Evolutionary conservation across 37 sponge, comb jelly and placozoan genomes (phyloP), one percentile per base, ranked within the genome.

Genomic region (Spongilla lacustris): DNA sequence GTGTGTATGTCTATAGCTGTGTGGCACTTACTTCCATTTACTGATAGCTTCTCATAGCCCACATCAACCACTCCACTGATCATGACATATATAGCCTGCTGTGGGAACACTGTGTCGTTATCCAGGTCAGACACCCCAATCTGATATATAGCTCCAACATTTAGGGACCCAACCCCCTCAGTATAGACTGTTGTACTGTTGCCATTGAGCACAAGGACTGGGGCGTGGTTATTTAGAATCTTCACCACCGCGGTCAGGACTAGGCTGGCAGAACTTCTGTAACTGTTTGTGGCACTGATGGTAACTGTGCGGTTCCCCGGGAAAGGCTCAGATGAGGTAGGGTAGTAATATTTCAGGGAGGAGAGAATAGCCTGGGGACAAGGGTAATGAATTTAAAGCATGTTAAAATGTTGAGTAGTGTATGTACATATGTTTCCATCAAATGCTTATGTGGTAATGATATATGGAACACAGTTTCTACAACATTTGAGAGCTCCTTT

Each of bases 181-280:
- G 25, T 76, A 37, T 74, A 93, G 19, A 28, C 34, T 17, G 67
- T 74, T n/a, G 58, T 67, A 21, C 27, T 35, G 32, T 13, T 69
- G 9, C 90, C 90, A 72, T 5, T 49, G 31, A 93, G 49, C 22
- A 69, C 17, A 2, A 93, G 71, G 29, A 41, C 26, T n/a, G 93
- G 93, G 26, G 90, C 26, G 28, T 89, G 81, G 68, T 93, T 72
- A 68, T 93, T 93, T 70, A 93, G 32, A 24, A 50, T 71, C 23
- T 31, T 31, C 2, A 93, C 87, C 13, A 83, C 71, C 34, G 89
- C 33, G 9, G 35, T 35, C 10, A 86, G 30, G 27, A 24, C 12
- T 0, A 86, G 28, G 36, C 48, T 28, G 28, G 29, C 77, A 35
- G 74, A 80, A 2, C 48, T 66, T 22, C 37, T 82, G 13, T 25